Evolutionary conservation across 2,888 invertebrate species (phyloP), one percentile per base, ranked within the genome.

Genomic region (Brachypterus glaber): DNA sequence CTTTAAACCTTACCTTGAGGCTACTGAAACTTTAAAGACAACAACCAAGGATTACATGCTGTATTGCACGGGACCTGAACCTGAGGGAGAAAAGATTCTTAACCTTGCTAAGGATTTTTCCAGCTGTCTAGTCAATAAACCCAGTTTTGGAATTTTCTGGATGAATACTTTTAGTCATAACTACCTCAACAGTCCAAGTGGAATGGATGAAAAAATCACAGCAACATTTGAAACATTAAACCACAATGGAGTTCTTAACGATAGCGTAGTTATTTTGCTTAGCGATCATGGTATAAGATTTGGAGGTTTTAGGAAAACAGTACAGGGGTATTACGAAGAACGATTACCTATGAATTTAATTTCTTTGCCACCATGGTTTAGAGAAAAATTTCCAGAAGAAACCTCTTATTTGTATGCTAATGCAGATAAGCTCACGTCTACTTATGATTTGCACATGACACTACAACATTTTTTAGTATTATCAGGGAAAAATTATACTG

Each of bases 231-330:
- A 73, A 41, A 68, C 73, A 16, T 60, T 85, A 25, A 64, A 72
- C 3, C 65, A 67, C 9, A 69, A 72, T 1, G 77, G 77, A 1
- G 67, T 78, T 4, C 57, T 81, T 30, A 71, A 79, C 29, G 77
- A 79, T 33, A 78, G 79, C 1, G 73, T 86, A 49, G 66, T 87
- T 1, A 66, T 87, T 36, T 77, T 85, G 45, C 68, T 87, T 35
- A 86, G 86, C 55, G 86, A 87, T 56, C 86, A 87, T 53, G 88
- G 89, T 0, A 71, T 85, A 54, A 71, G 87, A 7, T 85, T 79
- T 58, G 87, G 88, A 0, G 70, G 72, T 5, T 72, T 79, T 27
- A 70, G 85, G 2, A 64, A 73, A 44, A 76, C 79, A 2, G 67
- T 76, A 43, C 73, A 80, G 32, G 84, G 87, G 0, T 86, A 82